phyloP scores from a whole-genome alignment of 2,113 vertebrate genomes.

The Smithornis capensis region DNA sequence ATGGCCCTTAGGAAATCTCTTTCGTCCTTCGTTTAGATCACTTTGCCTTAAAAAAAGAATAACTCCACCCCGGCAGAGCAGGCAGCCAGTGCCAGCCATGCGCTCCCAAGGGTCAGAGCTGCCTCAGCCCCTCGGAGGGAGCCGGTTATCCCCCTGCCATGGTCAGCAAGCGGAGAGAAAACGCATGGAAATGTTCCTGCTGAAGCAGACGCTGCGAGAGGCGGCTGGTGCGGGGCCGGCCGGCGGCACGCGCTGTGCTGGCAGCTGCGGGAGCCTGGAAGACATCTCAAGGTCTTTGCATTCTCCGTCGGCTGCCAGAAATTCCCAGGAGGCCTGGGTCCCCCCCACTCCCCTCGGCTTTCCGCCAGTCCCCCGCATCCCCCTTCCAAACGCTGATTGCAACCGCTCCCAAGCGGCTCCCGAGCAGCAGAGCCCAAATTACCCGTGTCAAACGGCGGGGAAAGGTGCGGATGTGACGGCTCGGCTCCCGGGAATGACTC shows the following conservation, averaged over 20 bases:
- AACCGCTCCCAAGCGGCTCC: neutral
- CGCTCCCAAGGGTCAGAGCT: fast-evolving
- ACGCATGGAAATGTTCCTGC: neutral
- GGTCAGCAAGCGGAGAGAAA: fast-evolving
- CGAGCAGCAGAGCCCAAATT: neutral
- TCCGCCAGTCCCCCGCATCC: neutral
- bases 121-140: fast-evolving
- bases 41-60: neutral
- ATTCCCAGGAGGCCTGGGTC: neutral
- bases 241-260: neutral
- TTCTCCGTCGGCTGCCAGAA: neutral
- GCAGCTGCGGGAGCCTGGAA: neutral
- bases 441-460: neutral
- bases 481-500: neutral
- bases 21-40: neutral
- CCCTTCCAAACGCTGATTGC: neutral
- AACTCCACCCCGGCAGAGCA: neutral
- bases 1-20: neutral
- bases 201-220: neutral
- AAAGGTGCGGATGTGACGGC: neutral
- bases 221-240: fast-evolving
- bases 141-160: fast-evolving
- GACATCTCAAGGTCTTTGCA: constrained; percentile 50
- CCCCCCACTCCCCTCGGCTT: neutral
- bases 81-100: fast-evolving